A percentile compares a stretch with the other conserved stretches of the same genome.
These are phyloP conservation scores for Karalla daura DNA, from an alignment of 2,797 vertebrate genomes.

Conservation along the genomic window DNA sequence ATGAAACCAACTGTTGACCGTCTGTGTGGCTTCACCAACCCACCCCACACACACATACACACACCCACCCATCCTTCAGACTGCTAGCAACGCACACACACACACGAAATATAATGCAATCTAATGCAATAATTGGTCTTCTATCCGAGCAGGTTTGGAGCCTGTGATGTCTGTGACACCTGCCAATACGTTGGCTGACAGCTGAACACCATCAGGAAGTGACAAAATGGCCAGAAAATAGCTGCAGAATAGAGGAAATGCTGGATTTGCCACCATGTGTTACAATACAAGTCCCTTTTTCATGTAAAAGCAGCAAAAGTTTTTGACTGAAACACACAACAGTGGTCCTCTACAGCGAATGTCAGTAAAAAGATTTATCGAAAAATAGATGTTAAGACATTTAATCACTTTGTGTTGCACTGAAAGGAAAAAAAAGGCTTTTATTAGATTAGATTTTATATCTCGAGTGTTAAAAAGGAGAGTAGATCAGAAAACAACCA, in stretches of 20 bases:
- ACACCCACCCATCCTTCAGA: slow-evolving; percentile 21
- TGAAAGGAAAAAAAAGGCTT: background rate
- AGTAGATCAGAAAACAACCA: background rate
- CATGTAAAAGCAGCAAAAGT: background rate
- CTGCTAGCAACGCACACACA: slow-evolving; percentile 5
- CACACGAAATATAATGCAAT: slow-evolving; percentile 21
- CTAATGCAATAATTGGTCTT: background rate
- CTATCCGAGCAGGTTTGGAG: slow-evolving; percentile 3
- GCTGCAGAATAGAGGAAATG: slow-evolving; percentile 18
- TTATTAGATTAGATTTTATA: background rate
- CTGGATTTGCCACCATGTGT: slow-evolving; percentile 14
- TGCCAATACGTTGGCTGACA: background rate
- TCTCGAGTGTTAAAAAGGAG: too few relatives aligned
- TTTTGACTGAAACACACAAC: background rate
- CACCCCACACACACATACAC: too few relatives aligned
- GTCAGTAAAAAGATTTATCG: background rate
- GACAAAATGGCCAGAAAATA: slow-evolving; percentile 10
- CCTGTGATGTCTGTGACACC: slow-evolving; percentile 4
- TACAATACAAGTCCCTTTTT: too few relatives aligned
- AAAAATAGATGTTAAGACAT: background rate
- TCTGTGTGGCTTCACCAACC: slow-evolving; percentile 50
- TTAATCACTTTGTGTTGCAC: background rate
- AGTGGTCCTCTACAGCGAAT: background rate
- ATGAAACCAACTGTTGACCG: slow-evolving; percentile 61
- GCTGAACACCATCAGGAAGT: slow-evolving; percentile 15